A percentile compares a stretch with the other conserved stretches of the same genome.
phyloP scores from a whole-genome alignment of 37 sponge, comb jelly and placozoan species.

The Haliclona indistincta region DNA sequence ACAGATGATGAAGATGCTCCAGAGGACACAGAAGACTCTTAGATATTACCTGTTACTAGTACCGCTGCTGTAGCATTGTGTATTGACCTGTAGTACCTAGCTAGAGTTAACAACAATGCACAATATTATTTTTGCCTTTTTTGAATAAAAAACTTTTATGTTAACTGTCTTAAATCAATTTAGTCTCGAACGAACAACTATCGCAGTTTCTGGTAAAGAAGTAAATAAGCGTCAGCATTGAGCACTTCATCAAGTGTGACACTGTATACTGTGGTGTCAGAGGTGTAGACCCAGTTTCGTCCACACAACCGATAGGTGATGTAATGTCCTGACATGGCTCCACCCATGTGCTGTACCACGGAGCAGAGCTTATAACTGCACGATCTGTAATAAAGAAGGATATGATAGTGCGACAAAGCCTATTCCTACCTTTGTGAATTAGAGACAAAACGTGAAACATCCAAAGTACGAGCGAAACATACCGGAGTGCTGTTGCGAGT shows the following conservation, averaged over 20 bases:
- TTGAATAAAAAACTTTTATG: no score
- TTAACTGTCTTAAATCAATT: no score
- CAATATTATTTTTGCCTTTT: no score
- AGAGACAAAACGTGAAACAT: slow-evolving; percentile 44
- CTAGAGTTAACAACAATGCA: no score
- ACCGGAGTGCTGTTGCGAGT: slow-evolving; percentile 61
- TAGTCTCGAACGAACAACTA: no score
- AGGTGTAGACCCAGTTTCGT: slow-evolving; percentile 73
- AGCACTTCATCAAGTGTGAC: slow-evolving; percentile 48
- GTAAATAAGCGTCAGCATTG: slow-evolving; percentile 68
- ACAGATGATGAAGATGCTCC: no score
- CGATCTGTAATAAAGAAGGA: neutral
- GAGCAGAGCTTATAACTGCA: slow-evolving; percentile 48
- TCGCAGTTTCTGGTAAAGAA: slow-evolving; percentile 78
- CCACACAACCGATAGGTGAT: slow-evolving; percentile 73
- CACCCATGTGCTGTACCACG: slow-evolving; percentile 81
- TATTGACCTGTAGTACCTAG: no score
- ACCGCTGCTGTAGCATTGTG: no score
- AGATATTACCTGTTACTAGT: no score
- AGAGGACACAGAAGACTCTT: no score
- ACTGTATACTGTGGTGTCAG: slow-evolving; percentile 70
- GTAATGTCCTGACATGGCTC: slow-evolving; percentile 82
- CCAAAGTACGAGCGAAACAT: slow-evolving; percentile 64
- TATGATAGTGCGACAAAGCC: neutral
- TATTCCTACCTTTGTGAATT: neutral